Conservation (phyloP, 2,113 vertebrate species). For the Chamaetylas fuelleborni region DNA sequence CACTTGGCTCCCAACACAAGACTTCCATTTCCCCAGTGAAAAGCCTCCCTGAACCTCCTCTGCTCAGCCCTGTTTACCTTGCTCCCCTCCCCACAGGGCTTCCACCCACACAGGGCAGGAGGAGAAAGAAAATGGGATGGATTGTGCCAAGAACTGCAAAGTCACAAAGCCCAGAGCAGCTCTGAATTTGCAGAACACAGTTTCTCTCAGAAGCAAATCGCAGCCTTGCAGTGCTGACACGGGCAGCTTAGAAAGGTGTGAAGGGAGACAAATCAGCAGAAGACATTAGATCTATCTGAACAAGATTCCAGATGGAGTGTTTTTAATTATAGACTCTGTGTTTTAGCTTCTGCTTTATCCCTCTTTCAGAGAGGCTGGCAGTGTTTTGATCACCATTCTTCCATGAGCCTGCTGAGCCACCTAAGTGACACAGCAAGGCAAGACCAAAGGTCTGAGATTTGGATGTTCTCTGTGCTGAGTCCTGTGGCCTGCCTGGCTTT, state of each 20-base stretch:
- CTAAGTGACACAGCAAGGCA: background rate
- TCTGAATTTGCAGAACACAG: background rate
- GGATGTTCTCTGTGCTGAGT: background rate
- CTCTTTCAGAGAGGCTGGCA: background rate
- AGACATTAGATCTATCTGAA: background rate
- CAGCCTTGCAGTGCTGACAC: background rate
- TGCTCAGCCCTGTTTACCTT: slow-evolving; percentile 5
- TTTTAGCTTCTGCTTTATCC: background rate
- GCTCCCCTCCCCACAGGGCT: background rate
- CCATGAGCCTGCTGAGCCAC: background rate
- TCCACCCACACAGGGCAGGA: background rate
- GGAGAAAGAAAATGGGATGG: background rate
- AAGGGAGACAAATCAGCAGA: background rate
- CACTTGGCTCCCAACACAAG: background rate
- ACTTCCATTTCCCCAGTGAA: background rate
- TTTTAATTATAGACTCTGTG: background rate
- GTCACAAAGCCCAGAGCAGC: background rate
- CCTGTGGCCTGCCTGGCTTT: background rate
- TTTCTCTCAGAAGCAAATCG: background rate
- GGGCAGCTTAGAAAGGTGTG: background rate
- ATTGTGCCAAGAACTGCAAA: background rate
- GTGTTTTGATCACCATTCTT: background rate
- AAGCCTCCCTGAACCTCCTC: background rate
- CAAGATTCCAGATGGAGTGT: background rate
- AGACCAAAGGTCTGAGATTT: background rate